Evolutionary conservation across 2,797 vertebrate species (phyloP), one percentile per base, ranked within the genome.

Genomic region (Anguilla marmorata): DNA sequence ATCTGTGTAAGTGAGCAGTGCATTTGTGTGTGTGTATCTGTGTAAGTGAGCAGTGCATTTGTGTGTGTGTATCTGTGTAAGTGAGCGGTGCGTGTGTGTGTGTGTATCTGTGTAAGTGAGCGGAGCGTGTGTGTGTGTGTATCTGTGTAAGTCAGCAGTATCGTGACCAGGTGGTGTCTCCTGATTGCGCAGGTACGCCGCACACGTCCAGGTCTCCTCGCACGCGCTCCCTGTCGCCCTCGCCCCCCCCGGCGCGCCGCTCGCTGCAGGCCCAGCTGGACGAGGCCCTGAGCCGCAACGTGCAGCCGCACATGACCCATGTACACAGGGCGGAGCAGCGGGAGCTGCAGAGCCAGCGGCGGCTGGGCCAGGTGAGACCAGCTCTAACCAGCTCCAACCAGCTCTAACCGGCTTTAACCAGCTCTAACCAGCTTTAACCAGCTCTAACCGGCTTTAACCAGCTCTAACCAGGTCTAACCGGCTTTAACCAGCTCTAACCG

Each of bases 201-300:
- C 41, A 5, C 0, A 33, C 87, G 2, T 94, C 94, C 88, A 92
- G 91, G 87, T 83, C 85, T 45, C 91, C 92, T 2, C 86, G 82
- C 86, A 94, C 95, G 0, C 93, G 93, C 50, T 98, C 97, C 0
- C 94, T 97, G 11, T 97, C 97, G 21, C 94, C 96, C 7, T 96
- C 96, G 14, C 96, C 96, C 24, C 94, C 93, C 1, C 91, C 87
- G 14, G 88, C n/a, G 4, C 89, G 12, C 0, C 90, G 86, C 4
- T 89, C 92, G 4, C 88, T 87, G 2, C 92, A 69, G 30, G 89
- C 87, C 24, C 90, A 92, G 56, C n/a, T 92, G 66, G 92, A 95
- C 74, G 93, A 88, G 0, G 90, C 91, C 11, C 60, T 89, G 27
- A 83, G 89, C 87, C 89, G 86, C 58, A 90, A 92, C 37, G 86